phyloP scores from a whole-genome alignment of 2,888 invertebrate genomes.

The Apamea epomidion region DNA sequence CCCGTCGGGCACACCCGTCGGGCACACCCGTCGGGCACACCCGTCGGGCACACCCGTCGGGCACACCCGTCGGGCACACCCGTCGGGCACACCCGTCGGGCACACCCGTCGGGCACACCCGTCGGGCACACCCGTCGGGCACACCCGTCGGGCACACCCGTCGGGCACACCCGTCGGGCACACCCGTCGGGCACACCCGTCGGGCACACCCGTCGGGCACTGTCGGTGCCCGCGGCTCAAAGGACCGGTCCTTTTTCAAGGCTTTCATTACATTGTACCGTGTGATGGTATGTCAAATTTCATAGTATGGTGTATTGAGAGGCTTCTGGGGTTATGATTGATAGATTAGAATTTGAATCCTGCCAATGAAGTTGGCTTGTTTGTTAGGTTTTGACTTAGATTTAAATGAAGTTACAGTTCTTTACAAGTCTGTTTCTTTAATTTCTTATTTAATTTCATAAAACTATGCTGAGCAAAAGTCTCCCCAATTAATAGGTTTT shows the following conservation, averaged over 20 bases:
- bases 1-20: constrained; percentile 66
- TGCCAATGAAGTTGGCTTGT: background rate
- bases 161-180: constrained; percentile 67
- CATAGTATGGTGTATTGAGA: background rate
- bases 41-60: constrained; percentile 66
- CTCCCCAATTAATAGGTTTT: background rate
- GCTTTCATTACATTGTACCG: constrained; percentile 47
- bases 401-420: background rate
- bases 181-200: constrained; percentile 67
- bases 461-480: background rate
- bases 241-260: constrained; percentile 53
- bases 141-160: constrained; percentile 67
- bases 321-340: background rate
- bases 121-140: constrained; percentile 67
- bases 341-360: background rate
- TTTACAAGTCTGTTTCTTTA: background rate
- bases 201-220: constrained; percentile 69
- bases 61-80: constrained; percentile 68
- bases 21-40: constrained; percentile 68
- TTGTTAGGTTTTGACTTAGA: background rate
- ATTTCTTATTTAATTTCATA: too few species aligned
- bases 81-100: constrained; percentile 67
- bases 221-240: constrained; percentile 59
- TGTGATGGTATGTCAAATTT: constrained; percentile 27
- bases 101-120: constrained; percentile 67